A percentile compares a stretch with the other conserved stretches of the same genome.
phyloP scores from a whole-genome alignment of 2,113 vertebrate species.

The Mormyrus lacerda region DNA sequence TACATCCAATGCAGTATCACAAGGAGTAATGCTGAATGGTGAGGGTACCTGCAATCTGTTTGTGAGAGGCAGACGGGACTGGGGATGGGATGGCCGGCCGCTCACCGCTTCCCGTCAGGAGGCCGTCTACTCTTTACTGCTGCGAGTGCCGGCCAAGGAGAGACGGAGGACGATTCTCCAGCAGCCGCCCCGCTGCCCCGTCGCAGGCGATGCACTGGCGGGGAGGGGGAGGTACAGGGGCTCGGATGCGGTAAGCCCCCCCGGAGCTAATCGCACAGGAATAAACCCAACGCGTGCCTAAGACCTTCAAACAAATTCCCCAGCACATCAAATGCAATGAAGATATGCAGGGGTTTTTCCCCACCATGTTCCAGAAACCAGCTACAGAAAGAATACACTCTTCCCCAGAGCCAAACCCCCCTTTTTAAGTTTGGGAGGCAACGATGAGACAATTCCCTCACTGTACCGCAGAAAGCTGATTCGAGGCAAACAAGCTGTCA shows the following conservation, averaged over 20 bases:
- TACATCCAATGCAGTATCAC: background rate
- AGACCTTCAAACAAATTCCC: background rate
- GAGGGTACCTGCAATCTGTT: background rate
- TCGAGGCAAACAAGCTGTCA: background rate
- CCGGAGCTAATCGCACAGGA: background rate
- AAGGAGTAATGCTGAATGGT: background rate
- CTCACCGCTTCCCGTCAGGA: background rate
- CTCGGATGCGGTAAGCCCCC: background rate
- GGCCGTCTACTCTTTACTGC: background rate
- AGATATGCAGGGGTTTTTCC: background rate
- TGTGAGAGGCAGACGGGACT: background rate
- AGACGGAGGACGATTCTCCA: background rate
- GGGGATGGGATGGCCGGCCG: background rate
- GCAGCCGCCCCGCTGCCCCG: background rate
- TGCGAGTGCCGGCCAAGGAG: background rate
- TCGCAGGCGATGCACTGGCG: background rate
- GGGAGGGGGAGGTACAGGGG: background rate
- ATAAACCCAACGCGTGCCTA: background rate
- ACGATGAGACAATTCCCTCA: background rate
- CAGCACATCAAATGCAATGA: background rate
- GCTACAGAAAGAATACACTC: background rate
- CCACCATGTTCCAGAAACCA: background rate
- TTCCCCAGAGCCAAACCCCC: background rate
- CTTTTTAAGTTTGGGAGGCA: background rate
- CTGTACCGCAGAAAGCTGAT: background rate